phyloP scores from a whole-genome alignment of 2,113 vertebrate species.

The Fregata magnificens region DNA sequence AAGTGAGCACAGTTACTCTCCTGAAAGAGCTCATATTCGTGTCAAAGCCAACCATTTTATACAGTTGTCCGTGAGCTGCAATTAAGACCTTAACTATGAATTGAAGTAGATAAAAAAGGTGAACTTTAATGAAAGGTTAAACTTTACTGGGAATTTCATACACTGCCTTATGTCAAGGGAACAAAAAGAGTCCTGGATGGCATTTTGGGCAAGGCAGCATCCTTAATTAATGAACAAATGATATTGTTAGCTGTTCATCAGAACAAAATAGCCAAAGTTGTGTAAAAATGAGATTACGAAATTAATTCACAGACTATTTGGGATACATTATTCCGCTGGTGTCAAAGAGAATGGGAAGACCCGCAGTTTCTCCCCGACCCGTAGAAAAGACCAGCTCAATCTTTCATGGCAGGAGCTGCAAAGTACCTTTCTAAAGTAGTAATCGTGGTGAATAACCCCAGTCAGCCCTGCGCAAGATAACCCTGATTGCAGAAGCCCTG shows the following conservation, averaged over 20 bases:
- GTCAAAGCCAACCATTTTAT: background rate
- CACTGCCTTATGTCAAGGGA: background rate
- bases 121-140: background rate
- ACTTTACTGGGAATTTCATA: background rate
- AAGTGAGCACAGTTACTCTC: background rate
- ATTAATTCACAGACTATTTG: background rate
- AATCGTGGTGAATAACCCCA: background rate
- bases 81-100: background rate
- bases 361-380: background rate
- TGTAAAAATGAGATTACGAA: background rate
- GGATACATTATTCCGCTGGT: background rate
- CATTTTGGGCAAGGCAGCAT: background rate
- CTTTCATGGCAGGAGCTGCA: background rate
- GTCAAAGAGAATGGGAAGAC: background rate
- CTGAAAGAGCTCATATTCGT: background rate
- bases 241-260: background rate
- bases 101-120: background rate
- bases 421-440: background rate
- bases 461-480: background rate
- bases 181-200: background rate
- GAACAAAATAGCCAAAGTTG: background rate
- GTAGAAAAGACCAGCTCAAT: background rate
- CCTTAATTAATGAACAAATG: constrained; percentile 10
- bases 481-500: background rate
- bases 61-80: background rate